A percentile compares a stretch with the other conserved stretches of the same genome.
phyloP scores from a whole-genome alignment of 1,140 invertebrate species.

The Zaprionus lachaisei region DNA sequence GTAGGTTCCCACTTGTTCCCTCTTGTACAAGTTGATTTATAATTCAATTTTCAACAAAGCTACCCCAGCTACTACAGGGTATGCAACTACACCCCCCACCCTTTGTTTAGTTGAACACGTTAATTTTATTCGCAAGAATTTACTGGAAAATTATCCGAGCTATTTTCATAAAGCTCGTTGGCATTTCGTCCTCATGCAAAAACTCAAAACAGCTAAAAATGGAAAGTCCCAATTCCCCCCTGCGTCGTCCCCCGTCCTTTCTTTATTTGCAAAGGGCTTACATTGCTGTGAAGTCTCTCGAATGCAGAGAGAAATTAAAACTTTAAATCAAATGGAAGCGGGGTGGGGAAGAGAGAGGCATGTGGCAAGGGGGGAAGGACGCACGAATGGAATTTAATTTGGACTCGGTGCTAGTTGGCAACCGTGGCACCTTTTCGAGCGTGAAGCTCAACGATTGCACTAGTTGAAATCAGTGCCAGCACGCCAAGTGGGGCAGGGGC shows the following conservation, averaged over 20 bases:
- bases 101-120: slow-evolving; percentile 74
- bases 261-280: background rate
- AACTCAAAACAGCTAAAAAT: slow-evolving; percentile 37
- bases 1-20: too few species aligned
- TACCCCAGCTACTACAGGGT: background rate
- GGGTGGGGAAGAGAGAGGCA: background rate
- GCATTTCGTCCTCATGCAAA: slow-evolving; percentile 44
- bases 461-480: slow-evolving; percentile 58
- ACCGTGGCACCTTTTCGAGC: slow-evolving; percentile 49
- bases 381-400: slow-evolving; percentile 70
- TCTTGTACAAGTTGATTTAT: too few species aligned
- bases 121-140: slow-evolving; percentile 75
- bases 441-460: slow-evolving; percentile 72
- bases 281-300: slow-evolving; percentile 2
- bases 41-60: background rate
- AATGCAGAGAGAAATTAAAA: slow-evolving; percentile 35
- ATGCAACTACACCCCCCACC: slow-evolving; percentile 18
- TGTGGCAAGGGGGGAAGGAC: background rate
- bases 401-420: slow-evolving; percentile 18
- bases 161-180: slow-evolving; percentile 70
- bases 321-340: slow-evolving; percentile 34
- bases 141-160: slow-evolving; percentile 78
- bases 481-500: background rate
- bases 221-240: slow-evolving; percentile 22
- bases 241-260: background rate